These are phyloP conservation scores for Trichopria drosophilae DNA, from an alignment of 2,888 invertebrate species.

Conservation along the genomic window DNA sequence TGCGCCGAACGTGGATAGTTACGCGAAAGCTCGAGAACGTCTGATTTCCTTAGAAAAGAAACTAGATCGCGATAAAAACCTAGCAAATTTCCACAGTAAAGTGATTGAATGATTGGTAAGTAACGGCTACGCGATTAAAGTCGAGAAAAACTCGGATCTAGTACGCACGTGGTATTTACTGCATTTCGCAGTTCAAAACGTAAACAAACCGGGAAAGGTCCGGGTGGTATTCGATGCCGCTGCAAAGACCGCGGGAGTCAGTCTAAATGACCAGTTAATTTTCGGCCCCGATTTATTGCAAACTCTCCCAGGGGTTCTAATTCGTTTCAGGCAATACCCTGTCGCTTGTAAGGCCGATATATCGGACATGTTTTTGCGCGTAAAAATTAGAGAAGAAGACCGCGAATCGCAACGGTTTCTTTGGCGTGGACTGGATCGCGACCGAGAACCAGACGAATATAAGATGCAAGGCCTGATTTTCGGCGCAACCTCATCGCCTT, in stretches of 20 bases:
- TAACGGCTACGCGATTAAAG: slow-evolving; percentile 3
- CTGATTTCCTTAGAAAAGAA: not conserved
- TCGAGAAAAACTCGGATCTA: not conserved
- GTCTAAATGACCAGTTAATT: slow-evolving; percentile 1
- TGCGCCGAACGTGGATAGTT: not conserved
- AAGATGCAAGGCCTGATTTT: slow-evolving; percentile 7
- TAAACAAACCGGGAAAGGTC: not conserved
- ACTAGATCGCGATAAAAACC: not conserved
- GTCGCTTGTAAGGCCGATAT: not conserved
- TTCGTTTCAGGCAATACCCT: slow-evolving; percentile 2
- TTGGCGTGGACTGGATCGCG: not conserved
- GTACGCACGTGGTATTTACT: slow-evolving; percentile 3
- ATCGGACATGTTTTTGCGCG: slow-evolving; percentile 11
- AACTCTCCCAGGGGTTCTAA: not conserved
- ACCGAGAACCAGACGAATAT: not conserved
- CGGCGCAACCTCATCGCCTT: not conserved
- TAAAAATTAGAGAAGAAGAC: not conserved
- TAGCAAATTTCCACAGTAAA: not conserved
- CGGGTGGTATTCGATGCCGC: not conserved
- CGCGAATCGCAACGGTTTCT: not conserved
- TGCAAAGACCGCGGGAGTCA: not conserved
- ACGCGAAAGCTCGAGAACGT: not conserved
- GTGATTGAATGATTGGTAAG: slow-evolving; percentile 4
- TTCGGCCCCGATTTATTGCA: not conserved
- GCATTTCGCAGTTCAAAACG: slow-evolving; percentile 2